phyloP scores from a whole-genome alignment of 1,140 invertebrate genomes.

The Saccostrea cuccullata region DNA sequence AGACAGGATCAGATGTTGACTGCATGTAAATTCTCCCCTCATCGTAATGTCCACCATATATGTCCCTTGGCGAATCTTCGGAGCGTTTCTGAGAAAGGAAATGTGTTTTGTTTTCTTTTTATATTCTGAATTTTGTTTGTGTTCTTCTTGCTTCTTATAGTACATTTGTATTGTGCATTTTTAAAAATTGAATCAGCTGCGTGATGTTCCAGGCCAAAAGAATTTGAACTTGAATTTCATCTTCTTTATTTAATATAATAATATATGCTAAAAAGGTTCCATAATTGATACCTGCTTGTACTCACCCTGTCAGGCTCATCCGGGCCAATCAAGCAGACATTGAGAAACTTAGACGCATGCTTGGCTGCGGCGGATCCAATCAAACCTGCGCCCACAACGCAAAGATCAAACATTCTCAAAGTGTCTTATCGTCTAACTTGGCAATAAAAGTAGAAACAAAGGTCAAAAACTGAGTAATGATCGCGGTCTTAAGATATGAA shows the following conservation, averaged over 20 bases:
- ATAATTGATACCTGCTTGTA: neutral
- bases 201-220: too few species aligned
- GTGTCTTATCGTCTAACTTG: neutral
- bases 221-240: too few species aligned
- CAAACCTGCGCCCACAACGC: constrained; percentile 63
- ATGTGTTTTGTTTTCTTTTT: too few species aligned
- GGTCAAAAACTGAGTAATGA: neutral
- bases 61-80: neutral
- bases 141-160: too few species aligned
- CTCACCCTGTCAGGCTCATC: constrained; percentile 54
- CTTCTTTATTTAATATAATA: too few species aligned
- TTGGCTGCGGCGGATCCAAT: constrained; percentile 64
- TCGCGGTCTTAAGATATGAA: neutral
- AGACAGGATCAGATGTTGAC: constrained; percentile 42
- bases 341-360: constrained; percentile 52
- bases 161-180: too few species aligned
- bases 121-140: too few species aligned
- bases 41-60: constrained; percentile 52
- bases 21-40: constrained; percentile 41
- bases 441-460: neutral
- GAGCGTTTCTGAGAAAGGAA: neutral
- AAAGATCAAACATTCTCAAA: constrained; percentile 54
- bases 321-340: constrained; percentile 64
- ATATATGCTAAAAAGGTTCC: too few species aligned
- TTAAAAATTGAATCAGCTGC: too few species aligned